phyloP scores from a whole-genome alignment of 2,113 vertebrate species.

The western clawed frog (Xenopus tropicalis) region UCB_Xtro_10.0 CM004444.2:46097001-46097500 shows the following conservation, averaged over 20 bases:
- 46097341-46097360: conserved; percentile 96
- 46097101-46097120: conserved; percentile 88
- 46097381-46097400: conserved; percentile 83
- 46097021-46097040: conserved; percentile 99
- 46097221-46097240: conserved; percentile 97
- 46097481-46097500: conserved; percentile 91
- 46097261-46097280: conserved; percentile 93
- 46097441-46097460: conserved; percentile 98
- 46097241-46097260: conserved; percentile 96
- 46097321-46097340: conserved; percentile 96
- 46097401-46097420: conserved; percentile 77
- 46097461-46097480: conserved; percentile 99
- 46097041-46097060: conserved; percentile 99
- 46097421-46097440: conserved; percentile 90
- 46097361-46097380: conserved; percentile 97
- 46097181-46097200: conserved; percentile 74
- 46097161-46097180: conserved; percentile 84
- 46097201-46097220: conserved; percentile 81
- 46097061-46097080: conserved; percentile 95
- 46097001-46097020: conserved; percentile 92
- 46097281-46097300: conserved; percentile 99
- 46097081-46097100: conserved; percentile 98
- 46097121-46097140: conserved; percentile 98
- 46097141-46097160: conserved; percentile 80
- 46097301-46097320: conserved; percentile 90